Conservation (phyloP, 2,113 vertebrate species). For the Cyanocitta stelleri region DNA sequence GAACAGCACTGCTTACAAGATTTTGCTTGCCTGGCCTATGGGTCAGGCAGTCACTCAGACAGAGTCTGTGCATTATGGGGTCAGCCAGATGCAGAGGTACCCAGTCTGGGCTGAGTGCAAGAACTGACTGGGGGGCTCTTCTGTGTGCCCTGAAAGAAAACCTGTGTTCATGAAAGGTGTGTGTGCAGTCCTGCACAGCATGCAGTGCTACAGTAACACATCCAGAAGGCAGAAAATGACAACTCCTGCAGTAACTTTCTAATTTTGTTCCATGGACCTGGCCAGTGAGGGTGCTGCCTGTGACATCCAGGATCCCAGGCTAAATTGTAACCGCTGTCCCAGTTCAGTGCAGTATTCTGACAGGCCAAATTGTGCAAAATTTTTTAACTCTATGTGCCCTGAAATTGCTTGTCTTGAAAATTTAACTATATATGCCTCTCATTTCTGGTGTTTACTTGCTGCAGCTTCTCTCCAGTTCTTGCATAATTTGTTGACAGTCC, state of each 20-base stretch:
- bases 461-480: neutral
- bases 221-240: neutral
- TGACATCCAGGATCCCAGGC: neutral
- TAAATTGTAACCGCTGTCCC: neutral
- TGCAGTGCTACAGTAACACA: neutral
- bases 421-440: neutral
- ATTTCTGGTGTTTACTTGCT: neutral
- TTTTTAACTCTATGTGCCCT: neutral
- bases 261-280: neutral
- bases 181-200: neutral
- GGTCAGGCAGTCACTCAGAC: neutral
- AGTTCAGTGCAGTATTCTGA: neutral
- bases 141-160: neutral
- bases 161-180: neutral
- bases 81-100: neutral
- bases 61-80: neutral
- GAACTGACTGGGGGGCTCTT: neutral
- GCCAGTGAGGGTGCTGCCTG: neutral
- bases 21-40: neutral
- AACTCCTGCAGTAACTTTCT: neutral
- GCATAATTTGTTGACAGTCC: neutral
- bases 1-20: neutral
- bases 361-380: neutral
- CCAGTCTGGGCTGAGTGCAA: neutral
- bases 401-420: neutral